Evolutionary conservation across 2,888 invertebrate genomes (phyloP), one percentile per base, ranked within the genome.

Genomic region (Neocrepidodera transversa): DNA sequence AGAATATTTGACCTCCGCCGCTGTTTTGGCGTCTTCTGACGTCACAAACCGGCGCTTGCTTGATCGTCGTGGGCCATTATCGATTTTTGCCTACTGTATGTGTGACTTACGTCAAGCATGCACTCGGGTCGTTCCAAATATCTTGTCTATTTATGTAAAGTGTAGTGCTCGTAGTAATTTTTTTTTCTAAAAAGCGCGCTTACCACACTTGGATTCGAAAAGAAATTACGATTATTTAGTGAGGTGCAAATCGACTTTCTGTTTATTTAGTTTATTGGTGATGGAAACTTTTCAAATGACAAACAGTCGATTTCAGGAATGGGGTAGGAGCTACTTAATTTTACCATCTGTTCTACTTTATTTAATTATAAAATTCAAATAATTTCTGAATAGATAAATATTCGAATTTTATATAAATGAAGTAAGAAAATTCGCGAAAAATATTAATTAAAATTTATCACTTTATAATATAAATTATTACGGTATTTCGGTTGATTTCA

Each of bases 21-120:
- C 57, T 58, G 53, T 16, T 58, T 57, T 48, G 71, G 74, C 75
- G 75, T 75, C 73, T 60, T 71, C 68, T 78, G 78, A 78, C 79
- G 79, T 79, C 78, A 79, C 70, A 62, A 61, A 64, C 72, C 72
- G 74, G 78, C 78, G 79, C 78, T 74, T 76, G 78, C 76, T 70
- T 75, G 67, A 66, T 72, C 35, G 23, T 45, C 36, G 45, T 26
- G 14, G 28, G 28, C 40, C 11, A 40, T 28, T 20, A 54, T 54
- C 45, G 53, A 54, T 54, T 54, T 54, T 45, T 35, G 14, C 18
- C 43, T 13, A 68, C 66, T 70, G 26, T 13, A 14, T 40, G 52
- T 52, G 64, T 65, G 69, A 69, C 68, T 66, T 69, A 70, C 65
- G 67, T 68, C 67, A 70, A 68, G 65, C 69, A 74, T 74, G 73